Percentiles rank a stretch among this genome's conserved stretches.
Evolutionary conservation across 2,797 vertebrate species (phyloP).

Genomic region (Enteromius unitaeniatus): DNA sequence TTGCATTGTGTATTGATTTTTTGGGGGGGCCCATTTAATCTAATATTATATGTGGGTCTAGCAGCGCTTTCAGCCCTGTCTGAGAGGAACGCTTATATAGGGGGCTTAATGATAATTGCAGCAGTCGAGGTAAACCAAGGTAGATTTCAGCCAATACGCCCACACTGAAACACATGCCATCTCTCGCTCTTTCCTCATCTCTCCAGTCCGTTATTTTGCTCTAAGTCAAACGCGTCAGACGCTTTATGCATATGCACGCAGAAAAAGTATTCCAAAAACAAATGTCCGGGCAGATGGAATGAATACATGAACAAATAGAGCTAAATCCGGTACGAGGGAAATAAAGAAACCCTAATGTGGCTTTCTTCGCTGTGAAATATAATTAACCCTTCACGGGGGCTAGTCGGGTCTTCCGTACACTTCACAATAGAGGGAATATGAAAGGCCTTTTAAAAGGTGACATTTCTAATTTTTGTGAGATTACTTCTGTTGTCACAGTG

Average conservation of each 20-base stretch:
- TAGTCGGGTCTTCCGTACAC: conserved; percentile 26
- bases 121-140: conserved; percentile 78
- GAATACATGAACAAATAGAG: conserved; percentile 28
- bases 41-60: conserved; percentile 84
- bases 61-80: conserved; percentile 77
- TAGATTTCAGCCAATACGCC: conserved; percentile 77
- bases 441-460: conserved; percentile 57
- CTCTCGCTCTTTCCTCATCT: not conserved
- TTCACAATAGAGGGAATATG: conserved; percentile 49
- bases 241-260: not conserved
- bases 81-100: conserved; percentile 81
- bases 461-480: conserved; percentile 61
- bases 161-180: conserved; percentile 71
- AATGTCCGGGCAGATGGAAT: not conserved
- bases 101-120: conserved; percentile 84
- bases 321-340: conserved; percentile 36
- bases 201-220: not conserved
- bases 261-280: conserved; percentile 23
- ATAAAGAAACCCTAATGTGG: conserved; percentile 27
- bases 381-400: conserved; percentile 54
- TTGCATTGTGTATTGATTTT: conserved; percentile 88
- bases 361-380: conserved; percentile 41
- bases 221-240: not conserved
- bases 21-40: conserved; percentile 80
- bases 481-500: conserved; percentile 51